Evolutionary conservation across 2,888 invertebrate species (phyloP).

Genomic region (Bembecia ichneumoniformis): DNA sequence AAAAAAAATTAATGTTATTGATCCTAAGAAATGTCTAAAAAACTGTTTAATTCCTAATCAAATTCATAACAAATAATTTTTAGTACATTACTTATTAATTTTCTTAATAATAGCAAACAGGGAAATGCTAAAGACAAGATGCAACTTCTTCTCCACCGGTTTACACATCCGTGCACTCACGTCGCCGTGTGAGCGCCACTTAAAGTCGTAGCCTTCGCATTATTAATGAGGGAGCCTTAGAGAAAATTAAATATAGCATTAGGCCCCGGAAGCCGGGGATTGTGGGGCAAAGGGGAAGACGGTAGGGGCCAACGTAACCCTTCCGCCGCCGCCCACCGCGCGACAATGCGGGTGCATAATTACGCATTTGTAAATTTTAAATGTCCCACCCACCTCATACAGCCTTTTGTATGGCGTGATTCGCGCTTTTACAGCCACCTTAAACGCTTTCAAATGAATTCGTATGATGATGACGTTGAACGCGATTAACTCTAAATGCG

Average conservation of each 20-base stretch:
- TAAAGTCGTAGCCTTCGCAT: slow-evolving; percentile 69
- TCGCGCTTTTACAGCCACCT: slow-evolving; percentile 55
- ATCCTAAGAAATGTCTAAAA: too few species aligned
- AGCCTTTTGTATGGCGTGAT: slow-evolving; percentile 69
- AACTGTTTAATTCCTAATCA: too few species aligned
- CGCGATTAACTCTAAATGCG: slow-evolving; percentile 47
- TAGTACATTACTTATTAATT: too few species aligned
- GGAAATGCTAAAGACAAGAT: neutral
- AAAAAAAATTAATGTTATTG: too few species aligned
- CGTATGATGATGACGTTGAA: slow-evolving; percentile 48
- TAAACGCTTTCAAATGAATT: slow-evolving; percentile 57
- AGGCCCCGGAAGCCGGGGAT: slow-evolving; percentile 66
- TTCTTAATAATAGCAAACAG: too few species aligned
- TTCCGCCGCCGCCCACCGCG: slow-evolving; percentile 33
- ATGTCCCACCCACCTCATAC: slow-evolving; percentile 66
- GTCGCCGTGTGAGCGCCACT: slow-evolving; percentile 67
- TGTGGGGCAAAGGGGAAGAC: slow-evolving; percentile 32
- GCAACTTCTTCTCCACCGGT: neutral
- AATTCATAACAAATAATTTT: too few species aligned
- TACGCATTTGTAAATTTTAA: slow-evolving; percentile 73
- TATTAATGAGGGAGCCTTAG: slow-evolving; percentile 73
- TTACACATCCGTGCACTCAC: slow-evolving; percentile 40
- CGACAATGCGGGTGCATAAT: slow-evolving; percentile 73
- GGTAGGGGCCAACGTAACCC: slow-evolving; percentile 44
- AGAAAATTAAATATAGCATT: slow-evolving; percentile 74